Conservation (phyloP, 2,797 vertebrate species). For the Trematomus bernacchii region DNA sequence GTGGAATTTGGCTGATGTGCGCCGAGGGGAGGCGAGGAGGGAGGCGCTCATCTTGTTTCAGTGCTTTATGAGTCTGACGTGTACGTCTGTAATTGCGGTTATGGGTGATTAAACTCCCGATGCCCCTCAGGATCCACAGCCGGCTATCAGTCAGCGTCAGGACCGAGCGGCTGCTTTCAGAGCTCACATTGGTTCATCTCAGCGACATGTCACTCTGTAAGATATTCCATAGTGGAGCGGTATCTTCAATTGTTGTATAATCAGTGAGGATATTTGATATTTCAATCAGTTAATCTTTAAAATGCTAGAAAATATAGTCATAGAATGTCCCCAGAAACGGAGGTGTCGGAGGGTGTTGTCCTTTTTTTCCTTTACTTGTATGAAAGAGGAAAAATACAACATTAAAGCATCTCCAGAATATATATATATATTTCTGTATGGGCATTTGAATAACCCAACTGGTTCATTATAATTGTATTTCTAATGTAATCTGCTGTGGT, state of each 20-base stretch:
- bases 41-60: conserved; percentile 86
- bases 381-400: not conserved
- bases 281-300: conserved; percentile 9
- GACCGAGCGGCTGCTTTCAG: conserved; percentile 35
- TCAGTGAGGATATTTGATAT: not conserved
- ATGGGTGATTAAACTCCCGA: conserved; percentile 90
- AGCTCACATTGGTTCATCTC: conserved; percentile 62
- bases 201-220: conserved; percentile 26
- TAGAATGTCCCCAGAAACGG: not conserved
- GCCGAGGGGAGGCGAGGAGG: conserved; percentile 67
- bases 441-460: too few species aligned
- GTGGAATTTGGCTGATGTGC: conserved; percentile 82
- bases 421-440: too few species aligned
- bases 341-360: not conserved
- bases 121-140: conserved; percentile 85
- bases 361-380: not conserved
- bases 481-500: too few species aligned
- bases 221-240: not conserved
- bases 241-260: not conserved
- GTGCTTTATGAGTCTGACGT: conserved; percentile 88
- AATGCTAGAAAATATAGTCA: not conserved
- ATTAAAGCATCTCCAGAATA: too few species aligned
- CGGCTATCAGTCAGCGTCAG: conserved; percentile 83
- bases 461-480: too few species aligned
- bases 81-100: conserved; percentile 88